Percentiles rank a stretch among this genome's conserved stretches.
These are phyloP conservation scores for Orestias chungarensis DNA, from an alignment of 2,797 vertebrate genomes.

Conservation along the genomic window DNA sequence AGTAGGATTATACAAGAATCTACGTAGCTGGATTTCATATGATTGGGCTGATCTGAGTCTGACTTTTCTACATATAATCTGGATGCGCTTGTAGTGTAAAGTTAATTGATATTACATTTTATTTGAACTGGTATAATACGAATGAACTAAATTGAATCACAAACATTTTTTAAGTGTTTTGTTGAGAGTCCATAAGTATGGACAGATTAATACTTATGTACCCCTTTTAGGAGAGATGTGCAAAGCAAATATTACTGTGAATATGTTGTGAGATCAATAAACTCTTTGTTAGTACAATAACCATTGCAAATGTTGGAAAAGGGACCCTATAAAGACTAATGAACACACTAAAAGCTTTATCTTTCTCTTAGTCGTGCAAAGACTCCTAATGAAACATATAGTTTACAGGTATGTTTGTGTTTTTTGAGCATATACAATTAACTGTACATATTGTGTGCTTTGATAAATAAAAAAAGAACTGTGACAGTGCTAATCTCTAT, in stretches of 20 bases:
- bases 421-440: slow-evolving; percentile 8
- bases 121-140: background rate
- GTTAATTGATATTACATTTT: background rate
- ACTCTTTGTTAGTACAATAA: too few relatives aligned
- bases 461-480: background rate
- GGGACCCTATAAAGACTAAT: background rate
- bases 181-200: background rate
- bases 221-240: background rate
- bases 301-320: too few relatives aligned
- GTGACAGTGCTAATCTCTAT: background rate
- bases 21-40: background rate
- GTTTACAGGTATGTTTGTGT: background rate
- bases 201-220: slow-evolving; percentile 3
- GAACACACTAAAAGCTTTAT: background rate
- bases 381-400: background rate
- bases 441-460: background rate
- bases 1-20: background rate
- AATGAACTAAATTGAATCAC: background rate
- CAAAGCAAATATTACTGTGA: background rate
- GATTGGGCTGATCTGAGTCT: too few relatives aligned
- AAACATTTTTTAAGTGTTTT: slow-evolving; percentile 21
- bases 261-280: background rate
- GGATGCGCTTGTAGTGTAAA: background rate
- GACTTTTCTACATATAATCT: too few relatives aligned
- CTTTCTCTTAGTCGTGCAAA: background rate